Conservation (phyloP, 1,140 invertebrate species). For the Plutomurus gul region DNA sequence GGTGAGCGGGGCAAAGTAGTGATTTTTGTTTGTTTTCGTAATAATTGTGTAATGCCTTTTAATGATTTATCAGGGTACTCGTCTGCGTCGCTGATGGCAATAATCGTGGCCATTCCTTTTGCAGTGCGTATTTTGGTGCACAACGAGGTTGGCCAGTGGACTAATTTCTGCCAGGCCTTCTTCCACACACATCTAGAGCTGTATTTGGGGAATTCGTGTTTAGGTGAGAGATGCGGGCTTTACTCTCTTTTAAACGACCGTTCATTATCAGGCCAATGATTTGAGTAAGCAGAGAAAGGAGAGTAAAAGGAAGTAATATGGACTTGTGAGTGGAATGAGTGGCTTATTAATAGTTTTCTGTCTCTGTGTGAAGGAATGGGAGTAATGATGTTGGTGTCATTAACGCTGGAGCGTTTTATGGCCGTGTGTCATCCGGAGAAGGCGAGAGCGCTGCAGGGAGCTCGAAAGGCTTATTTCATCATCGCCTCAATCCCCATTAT, state of each 20-base stretch:
- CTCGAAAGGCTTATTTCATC: constrained; percentile 62
- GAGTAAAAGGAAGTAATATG: too few relatives aligned
- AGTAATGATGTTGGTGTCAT: constrained; percentile 76
- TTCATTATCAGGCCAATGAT: too few relatives aligned
- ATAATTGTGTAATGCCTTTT: neutral
- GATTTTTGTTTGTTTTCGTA: neutral
- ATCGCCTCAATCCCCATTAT: constrained; percentile 66
- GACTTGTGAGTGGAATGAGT: neutral
- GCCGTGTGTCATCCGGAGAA: constrained; percentile 76
- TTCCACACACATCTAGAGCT: constrained; percentile 75
- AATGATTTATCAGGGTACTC: constrained; percentile 66
- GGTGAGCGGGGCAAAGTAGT: too few relatives aligned
- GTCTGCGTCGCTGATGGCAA: constrained; percentile 71
- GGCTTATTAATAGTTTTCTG: neutral
- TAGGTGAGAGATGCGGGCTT: constrained; percentile 63
- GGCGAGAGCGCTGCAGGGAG: constrained; percentile 65
- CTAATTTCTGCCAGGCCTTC: constrained; percentile 67
- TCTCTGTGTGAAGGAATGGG: constrained; percentile 64
- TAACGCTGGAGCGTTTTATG: constrained; percentile 78
- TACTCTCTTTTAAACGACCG: too few relatives aligned
- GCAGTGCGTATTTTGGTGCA: constrained; percentile 70
- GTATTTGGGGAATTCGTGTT: constrained; percentile 73
- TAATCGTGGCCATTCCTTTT: constrained; percentile 73
- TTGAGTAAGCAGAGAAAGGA: too few relatives aligned
- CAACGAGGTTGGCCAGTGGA: constrained; percentile 68